These are phyloP conservation scores for Beroe ovata DNA, from an alignment of 37 sponge, comb jelly and placozoan genomes.

Conservation along the genomic window DNA sequence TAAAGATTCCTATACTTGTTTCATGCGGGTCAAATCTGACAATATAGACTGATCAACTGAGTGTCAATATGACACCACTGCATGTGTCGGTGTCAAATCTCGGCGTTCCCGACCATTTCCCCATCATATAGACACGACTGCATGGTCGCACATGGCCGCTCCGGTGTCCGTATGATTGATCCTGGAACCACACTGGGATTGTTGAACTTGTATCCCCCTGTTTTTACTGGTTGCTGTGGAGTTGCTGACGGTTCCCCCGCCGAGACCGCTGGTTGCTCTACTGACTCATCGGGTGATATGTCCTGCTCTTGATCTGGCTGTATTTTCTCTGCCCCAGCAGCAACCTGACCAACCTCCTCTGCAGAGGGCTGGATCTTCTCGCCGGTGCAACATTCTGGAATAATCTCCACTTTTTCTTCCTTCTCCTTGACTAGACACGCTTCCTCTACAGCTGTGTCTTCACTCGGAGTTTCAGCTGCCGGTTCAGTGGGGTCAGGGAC, in stretches of 20 bases:
- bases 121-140: slow-evolving; percentile 32
- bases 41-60: too few relatives aligned
- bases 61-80: too few relatives aligned
- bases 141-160: background rate
- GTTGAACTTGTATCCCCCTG: background rate
- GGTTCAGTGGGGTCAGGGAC: background rate
- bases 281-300: background rate
- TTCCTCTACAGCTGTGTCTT: background rate
- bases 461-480: background rate
- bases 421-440: background rate
- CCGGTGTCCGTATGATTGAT: slow-evolving; percentile 9
- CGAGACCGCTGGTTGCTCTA: background rate
- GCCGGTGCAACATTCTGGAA: background rate
- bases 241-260: background rate
- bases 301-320: background rate
- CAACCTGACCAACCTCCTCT: background rate
- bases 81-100: slow-evolving; percentile 1
- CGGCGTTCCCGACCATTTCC: slow-evolving; percentile 22
- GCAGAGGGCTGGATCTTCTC: background rate
- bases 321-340: background rate
- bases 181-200: slow-evolving; percentile 45
- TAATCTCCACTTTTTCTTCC: background rate
- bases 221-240: background rate
- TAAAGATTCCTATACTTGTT: too few relatives aligned
- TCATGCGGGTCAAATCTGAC: too few relatives aligned